These are phyloP conservation scores for Psophia crepitans DNA, from an alignment of 2,113 vertebrate species.

Conservation along the genomic window DNA sequence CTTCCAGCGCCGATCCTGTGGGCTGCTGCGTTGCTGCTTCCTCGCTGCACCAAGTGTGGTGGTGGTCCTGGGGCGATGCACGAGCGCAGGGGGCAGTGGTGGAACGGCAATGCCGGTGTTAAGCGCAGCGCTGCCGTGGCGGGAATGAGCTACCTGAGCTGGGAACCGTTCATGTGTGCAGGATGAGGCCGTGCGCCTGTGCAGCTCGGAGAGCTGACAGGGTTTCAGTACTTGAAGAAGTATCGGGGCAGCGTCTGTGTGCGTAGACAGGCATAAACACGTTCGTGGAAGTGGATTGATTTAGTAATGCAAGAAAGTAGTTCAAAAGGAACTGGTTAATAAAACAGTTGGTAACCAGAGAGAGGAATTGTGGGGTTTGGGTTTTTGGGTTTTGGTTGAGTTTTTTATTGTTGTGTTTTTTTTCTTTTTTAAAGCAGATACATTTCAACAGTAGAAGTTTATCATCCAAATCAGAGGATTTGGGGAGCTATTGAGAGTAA, in stretches of 20 bases:
- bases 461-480: slow-evolving; percentile 20
- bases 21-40: background rate
- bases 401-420: background rate
- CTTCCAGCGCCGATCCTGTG: background rate
- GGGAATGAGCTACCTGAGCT: background rate
- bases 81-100: fast-evolving
- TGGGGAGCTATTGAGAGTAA: slow-evolving; percentile 36
- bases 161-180: background rate
- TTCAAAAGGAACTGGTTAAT: background rate
- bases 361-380: background rate
- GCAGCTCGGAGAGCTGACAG: background rate
- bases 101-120: fast-evolving
- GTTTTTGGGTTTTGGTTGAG: background rate
- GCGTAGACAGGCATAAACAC: background rate
- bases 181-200: fast-evolving
- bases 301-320: background rate
- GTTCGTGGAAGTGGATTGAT: background rate
- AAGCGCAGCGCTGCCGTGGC: background rate
- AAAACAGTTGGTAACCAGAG: background rate
- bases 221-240: background rate
- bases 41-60: background rate
- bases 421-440: background rate
- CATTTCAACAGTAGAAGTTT: slow-evolving; percentile 11
- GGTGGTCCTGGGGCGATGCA: background rate
- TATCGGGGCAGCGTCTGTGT: background rate